A percentile compares a stretch with the other conserved stretches of the same genome.
Evolutionary conservation across 2,797 vertebrate genomes (phyloP).

Genomic region (Pitangus sulphuratus): DNA sequence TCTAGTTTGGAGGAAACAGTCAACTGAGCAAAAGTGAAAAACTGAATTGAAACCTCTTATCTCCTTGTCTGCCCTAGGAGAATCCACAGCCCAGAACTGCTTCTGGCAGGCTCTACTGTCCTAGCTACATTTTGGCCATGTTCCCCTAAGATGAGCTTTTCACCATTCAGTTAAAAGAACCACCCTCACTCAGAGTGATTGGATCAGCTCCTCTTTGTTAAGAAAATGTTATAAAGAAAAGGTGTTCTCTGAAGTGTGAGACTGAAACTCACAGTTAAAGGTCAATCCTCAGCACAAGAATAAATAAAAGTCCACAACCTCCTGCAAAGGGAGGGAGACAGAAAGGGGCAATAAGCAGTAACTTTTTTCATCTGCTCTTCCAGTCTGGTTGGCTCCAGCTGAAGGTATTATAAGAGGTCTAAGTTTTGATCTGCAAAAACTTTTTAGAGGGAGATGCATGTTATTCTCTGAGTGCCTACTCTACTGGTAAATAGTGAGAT

Average conservation of each 20-base stretch:
- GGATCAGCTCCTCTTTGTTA: neutral
- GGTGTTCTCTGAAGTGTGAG: neutral
- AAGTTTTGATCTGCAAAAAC: neutral
- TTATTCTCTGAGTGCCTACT: neutral
- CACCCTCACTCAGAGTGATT: neutral
- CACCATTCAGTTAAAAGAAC: neutral
- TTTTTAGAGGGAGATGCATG: neutral
- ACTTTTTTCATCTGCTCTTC: neutral
- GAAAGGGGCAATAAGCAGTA: neutral
- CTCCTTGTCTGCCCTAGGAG: neutral
- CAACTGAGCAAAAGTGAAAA: neutral
- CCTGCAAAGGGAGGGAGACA: neutral
- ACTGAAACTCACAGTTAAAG: neutral
- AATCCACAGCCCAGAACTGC: neutral
- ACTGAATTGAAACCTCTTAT: neutral
- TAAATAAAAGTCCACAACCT: neutral
- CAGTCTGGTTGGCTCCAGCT: neutral
- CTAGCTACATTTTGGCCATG: neutral
- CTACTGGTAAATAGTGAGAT: neutral
- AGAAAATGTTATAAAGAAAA: neutral
- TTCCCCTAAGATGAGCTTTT: neutral
- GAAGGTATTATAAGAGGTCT: accelerated
- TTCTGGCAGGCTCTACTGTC: neutral
- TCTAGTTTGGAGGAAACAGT: neutral
- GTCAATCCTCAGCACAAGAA: neutral